phyloP scores from a whole-genome alignment of 2,888 invertebrate genomes.

The Tetragonula carbonaria region DNA sequence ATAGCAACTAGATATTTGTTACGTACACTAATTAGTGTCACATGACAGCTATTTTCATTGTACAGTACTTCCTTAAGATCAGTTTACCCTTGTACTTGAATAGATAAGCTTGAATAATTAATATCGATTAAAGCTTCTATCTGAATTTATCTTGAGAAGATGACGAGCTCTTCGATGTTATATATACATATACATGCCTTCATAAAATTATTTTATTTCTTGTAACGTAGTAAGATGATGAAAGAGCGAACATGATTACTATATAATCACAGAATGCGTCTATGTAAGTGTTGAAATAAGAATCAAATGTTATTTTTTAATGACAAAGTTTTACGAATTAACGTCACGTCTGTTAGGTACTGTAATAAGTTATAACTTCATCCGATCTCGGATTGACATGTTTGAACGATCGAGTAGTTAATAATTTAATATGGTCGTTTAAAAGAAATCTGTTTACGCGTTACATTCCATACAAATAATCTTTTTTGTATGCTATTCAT shows the following conservation, averaged over 20 bases:
- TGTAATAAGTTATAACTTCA: slow-evolving; percentile 38
- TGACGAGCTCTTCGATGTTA: slow-evolving; percentile 53
- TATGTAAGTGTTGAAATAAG: slow-evolving; percentile 36
- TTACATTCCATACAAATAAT: slow-evolving; percentile 62
- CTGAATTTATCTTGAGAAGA: slow-evolving; percentile 49
- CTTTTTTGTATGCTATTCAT: slow-evolving; percentile 43
- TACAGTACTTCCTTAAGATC: slow-evolving; percentile 68
- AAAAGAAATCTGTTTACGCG: slow-evolving; percentile 13
- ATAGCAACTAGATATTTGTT: slow-evolving; percentile 63
- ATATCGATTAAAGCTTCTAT: slow-evolving; percentile 56
- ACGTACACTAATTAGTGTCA: slow-evolving; percentile 60
- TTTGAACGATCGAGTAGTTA: slow-evolving; percentile 3
- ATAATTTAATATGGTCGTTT: slow-evolving; percentile 17
- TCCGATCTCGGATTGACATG: slow-evolving; percentile 16
- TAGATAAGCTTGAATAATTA: slow-evolving; percentile 58
- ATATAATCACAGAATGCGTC: slow-evolving; percentile 26
- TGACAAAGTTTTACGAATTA: slow-evolving; percentile 43
- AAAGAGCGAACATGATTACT: slow-evolving; percentile 27
- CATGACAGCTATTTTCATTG: slow-evolving; percentile 66
- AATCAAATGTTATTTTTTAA: slow-evolving; percentile 62
- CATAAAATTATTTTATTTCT: slow-evolving; percentile 49
- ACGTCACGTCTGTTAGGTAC: slow-evolving; percentile 25
- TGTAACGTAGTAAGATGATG: slow-evolving; percentile 49
- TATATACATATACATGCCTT: slow-evolving; percentile 50
- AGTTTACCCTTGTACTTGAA: slow-evolving; percentile 63